A percentile compares a stretch with the other conserved stretches of the same genome.
These are phyloP conservation scores for Entomobrya multifasciata DNA, from an alignment of 2,888 invertebrate genomes.

Conservation along the genomic window DNA sequence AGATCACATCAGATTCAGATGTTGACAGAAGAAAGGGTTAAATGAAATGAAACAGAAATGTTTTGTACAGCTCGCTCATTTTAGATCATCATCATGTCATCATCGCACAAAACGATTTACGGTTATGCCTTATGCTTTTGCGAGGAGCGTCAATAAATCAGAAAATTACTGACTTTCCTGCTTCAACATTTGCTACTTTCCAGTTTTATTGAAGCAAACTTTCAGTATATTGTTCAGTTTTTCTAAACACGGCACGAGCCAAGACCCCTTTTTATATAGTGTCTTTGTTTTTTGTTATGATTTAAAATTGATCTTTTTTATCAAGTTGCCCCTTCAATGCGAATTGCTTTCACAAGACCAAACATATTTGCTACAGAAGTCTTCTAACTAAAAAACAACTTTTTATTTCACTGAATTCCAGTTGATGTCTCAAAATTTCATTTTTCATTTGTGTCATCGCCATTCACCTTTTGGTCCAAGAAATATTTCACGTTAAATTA, in stretches of 20 bases:
- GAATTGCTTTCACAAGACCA: too few relatives aligned
- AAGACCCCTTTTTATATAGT: background rate
- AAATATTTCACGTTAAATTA: too few relatives aligned
- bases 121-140: background rate
- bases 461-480: too few relatives aligned
- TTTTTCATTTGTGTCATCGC: background rate
- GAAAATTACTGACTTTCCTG: conserved; percentile 66
- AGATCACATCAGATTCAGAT: conserved; percentile 74
- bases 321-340: too few relatives aligned
- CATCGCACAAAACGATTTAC: background rate
- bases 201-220: conserved; percentile 21
- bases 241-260: background rate
- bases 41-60: conserved; percentile 48
- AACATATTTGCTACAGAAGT: too few relatives aligned
- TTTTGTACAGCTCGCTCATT: background rate
- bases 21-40: conserved; percentile 61
- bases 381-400: too few relatives aligned
- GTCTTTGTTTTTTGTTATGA: too few relatives aligned
- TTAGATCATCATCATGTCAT: background rate
- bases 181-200: background rate
- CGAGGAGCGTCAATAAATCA: conserved; percentile 63
- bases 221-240: background rate
- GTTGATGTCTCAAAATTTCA: too few relatives aligned
- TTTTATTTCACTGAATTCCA: too few relatives aligned
- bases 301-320: too few relatives aligned